Evolutionary conservation across 2,797 vertebrate species (phyloP), one percentile per base, ranked within the genome.

Genomic region (Gymnothorax reevesii): DNA sequence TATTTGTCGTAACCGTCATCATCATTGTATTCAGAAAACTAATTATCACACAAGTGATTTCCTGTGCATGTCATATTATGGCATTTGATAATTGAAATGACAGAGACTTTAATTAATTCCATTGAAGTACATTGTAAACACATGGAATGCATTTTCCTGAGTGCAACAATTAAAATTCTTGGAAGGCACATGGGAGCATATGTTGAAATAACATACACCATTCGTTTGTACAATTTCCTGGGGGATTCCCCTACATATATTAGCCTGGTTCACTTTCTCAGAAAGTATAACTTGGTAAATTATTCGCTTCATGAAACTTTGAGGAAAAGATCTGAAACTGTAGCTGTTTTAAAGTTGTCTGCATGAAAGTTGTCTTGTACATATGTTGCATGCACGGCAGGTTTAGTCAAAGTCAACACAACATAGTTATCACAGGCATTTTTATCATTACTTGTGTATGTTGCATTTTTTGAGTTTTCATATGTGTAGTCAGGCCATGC

Each of bases 211-310:
- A 25, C 33, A 59, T 59, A 42, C 42, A 42, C 33, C 8, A 33
- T 42, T 75, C 6, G 55, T 54, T 59, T 7, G 57, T 57, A 12
- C 25, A 20, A 83, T 13, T 55, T 82, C 7, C 7, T 42, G 88
- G 89, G 87, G 92, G 91, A 91, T 85, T 83, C 59, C 66, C 79
- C 42, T 33, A 82, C 89, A 89, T 88, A 85, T 88, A 42, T 85
- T 75, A 42, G 87, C 42, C 87, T 83, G 84, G 88, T 84, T 90
- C 82, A 83, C 3, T 84, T 64, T 86, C 60, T 79, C n/a, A 62
- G 62, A 60, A 83, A 83, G 59, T n/a, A 83, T 15, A 55, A 33
- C 57, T 83, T 7, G 27, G 17, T 59, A 10, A 55, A 15, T 83
- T 83, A 57, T 62, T 84, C 66, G 60, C 80, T 69, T 54, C 79